Base-by-base conservation (phyloP, 2,113 vertebrate species). In the Gavia stellata region DNA sequence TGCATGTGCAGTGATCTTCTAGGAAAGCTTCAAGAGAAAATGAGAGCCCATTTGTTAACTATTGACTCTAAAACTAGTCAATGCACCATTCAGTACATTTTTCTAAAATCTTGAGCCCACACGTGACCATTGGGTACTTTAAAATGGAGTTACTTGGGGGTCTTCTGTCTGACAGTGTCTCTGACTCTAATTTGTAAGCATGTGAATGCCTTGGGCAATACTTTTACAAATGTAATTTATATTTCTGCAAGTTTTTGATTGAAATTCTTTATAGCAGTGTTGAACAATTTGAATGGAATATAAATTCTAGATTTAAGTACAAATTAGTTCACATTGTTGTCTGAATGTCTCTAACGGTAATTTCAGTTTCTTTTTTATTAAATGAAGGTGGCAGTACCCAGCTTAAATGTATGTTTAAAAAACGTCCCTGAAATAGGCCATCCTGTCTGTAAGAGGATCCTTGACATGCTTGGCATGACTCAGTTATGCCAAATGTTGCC, bases 391-490 rank as follows among this genome's bases (percentile, higher is more conserved):
- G 81, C 92, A 73, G 34, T 10, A 62, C 55, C 33, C 67, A 70
- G 87, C 82, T 85, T 47, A 70, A 68, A 47, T 44, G 47, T 65
- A 20, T 78, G 72, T 90, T 91, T 90, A 36, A 86, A 74, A 83
- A 59, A 33, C 2, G 4, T 63, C 82, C 94, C 88, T 65, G 49
- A 81, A 92, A 83, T 84, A 81, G 92, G 89, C 88, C 73, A 79
- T 79, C 53, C 88, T 92, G 86, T 92, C 92, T 96, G 95, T 70
- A 29, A 68, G 86, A 95, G 86, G 91, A 93, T 96, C 94, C 91
- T 96, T 95, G 94, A 96, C 96, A 96, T 86, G 86, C 82, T 96
- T 96, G 96, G 94, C 96, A 79, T 63, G 42, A 14, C 91, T 94
- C 95, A 86, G 68, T 91, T 87, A 55, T 66, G 66, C 86, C 93